Conservation (phyloP, 2,888 invertebrate species). For the Deroplatys truncata region DNA sequence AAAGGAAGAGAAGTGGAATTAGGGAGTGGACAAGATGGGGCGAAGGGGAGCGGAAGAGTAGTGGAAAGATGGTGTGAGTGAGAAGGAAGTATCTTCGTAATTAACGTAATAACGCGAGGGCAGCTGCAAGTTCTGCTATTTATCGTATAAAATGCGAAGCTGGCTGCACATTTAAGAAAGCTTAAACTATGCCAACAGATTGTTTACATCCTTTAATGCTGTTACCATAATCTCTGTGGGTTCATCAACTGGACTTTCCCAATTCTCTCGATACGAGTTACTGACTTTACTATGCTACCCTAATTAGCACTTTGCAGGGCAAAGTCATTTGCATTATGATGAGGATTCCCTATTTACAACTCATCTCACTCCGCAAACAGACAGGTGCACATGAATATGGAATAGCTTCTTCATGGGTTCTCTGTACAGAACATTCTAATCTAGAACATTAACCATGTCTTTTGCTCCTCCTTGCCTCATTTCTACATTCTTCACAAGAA, state of each 20-base stretch:
- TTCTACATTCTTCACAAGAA: not conserved
- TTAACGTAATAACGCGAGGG: no score
- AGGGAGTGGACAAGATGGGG: no score
- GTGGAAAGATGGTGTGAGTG: no score
- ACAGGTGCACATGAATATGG: not conserved
- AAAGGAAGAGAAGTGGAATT: no score
- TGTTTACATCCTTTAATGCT: no score
- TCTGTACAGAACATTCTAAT: not conserved
- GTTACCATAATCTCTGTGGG: no score
- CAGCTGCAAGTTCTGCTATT: no score
- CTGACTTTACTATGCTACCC: not conserved
- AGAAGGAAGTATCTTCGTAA: no score
- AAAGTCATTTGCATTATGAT: not conserved
- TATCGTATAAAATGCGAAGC: no score
- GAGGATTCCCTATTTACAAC: not conserved
- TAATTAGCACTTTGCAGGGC: not conserved
- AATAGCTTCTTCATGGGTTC: not conserved
- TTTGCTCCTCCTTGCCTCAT: not conserved
- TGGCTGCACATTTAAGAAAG: no score
- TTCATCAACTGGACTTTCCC: not conserved
- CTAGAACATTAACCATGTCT: not conserved
- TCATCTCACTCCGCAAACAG: not conserved
- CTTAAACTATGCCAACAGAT: no score
- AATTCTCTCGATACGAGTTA: not conserved
- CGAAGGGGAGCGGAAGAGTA: no score